phyloP scores from a whole-genome alignment of 2,113 vertebrate genomes.

The Monarcha castaneiventris region DNA sequence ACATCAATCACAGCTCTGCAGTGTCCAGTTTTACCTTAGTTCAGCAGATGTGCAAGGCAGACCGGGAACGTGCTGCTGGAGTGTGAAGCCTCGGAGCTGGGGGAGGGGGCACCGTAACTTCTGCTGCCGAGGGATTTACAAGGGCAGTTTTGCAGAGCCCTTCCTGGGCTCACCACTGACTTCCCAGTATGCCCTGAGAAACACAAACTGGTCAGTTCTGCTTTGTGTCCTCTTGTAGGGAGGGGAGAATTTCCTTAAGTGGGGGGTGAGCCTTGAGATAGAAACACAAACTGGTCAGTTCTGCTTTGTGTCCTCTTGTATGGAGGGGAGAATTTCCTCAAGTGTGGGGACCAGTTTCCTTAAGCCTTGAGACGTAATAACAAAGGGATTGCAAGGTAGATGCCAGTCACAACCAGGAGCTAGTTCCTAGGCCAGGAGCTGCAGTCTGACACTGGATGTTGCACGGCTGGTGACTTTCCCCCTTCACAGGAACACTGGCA shows the following conservation, averaged over 20 bases:
- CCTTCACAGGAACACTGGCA: not conserved
- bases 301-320: not conserved
- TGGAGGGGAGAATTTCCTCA: not conserved
- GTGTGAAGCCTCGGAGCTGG: not conserved
- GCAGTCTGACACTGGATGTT: not conserved
- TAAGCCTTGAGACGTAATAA: not conserved
- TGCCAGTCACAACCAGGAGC: not conserved
- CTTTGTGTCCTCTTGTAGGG: not conserved
- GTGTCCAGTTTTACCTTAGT: constrained; percentile 27
- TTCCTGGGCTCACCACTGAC: not conserved
- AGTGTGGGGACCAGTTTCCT: too few relatives aligned
- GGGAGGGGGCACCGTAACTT: not conserved
- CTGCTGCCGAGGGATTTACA: not conserved
- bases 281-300: not conserved
- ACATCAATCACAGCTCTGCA: constrained; percentile 50
- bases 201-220: not conserved
- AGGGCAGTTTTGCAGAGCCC: not conserved
- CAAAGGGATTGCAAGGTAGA: not conserved
- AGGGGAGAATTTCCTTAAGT: not conserved
- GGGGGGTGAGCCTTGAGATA: not conserved
- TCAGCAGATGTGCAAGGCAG: constrained; percentile 55
- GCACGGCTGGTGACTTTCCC: not conserved
- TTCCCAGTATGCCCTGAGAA: not conserved
- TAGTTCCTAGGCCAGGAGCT: not conserved
- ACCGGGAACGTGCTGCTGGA: not conserved